Evolutionary conservation across 2,113 vertebrate species (phyloP), one percentile per base, ranked within the genome.

Genomic region (Falcunculus frontatus): DNA sequence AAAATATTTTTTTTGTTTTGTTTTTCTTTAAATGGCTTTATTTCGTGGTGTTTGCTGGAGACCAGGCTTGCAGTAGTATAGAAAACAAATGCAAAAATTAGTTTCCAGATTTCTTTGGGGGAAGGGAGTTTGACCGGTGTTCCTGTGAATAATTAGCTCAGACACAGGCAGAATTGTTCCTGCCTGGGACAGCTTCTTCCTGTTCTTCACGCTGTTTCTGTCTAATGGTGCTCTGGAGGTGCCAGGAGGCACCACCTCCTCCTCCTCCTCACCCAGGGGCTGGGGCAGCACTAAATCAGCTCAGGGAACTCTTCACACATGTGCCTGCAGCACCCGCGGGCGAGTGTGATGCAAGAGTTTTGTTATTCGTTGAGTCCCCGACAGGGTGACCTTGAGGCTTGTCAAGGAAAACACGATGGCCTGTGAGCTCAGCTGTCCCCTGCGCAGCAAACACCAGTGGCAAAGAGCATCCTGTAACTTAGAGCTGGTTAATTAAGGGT

Each of bases 301-400:
- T 67, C 21, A 2, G 11, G 57, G 16, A 60, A 27, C 56, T 68
- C 35, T 35, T 47, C 47, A 33, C 63, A 32, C 39, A 0, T 16
- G 44, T 42, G 49, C 52, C 60, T 35, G n/a, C 39, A 42, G 75
- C 76, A 12, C 60, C 47, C 3, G 0, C 2, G 1, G 59, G 85
- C 65, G 33, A 17, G 47, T 23, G 41, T 69, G 74, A 75, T 85
- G 62, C 49, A 33, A 87, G 59, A 9, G 29, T 82, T 90, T 80
- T 83, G 83, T 27, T 87, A 6, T 87, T 94, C 53, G 57, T n/a
- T 21, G 37, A 57, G 59, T 77, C 32, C 68, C 42, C 1, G 1
- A 20, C 52, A 22, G 57, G 29, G 67, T 88, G 87, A 79, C 95
- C 94, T 95, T 96, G 93, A 81, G 63, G 63, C 50, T 77, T 85